Base-by-base conservation (phyloP, 2,113 vertebrate species). In the Carassius auratus region DNA sequence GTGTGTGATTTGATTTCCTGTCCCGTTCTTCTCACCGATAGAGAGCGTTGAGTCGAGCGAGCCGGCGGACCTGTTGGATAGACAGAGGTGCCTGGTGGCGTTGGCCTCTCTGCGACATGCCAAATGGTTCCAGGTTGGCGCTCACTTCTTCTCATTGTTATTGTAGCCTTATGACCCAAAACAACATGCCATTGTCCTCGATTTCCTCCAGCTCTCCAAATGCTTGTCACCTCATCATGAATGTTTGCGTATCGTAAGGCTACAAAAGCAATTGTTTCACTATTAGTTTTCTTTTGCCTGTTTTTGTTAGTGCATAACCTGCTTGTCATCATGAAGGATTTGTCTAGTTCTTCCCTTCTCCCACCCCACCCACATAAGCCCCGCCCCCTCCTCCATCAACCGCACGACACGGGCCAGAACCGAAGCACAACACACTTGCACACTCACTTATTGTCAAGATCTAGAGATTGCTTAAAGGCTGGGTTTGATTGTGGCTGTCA, bases 91-190 rank as follows among this genome's bases (percentile, higher is more conserved):
- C 96, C 97, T 99, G 94, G 96, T 97, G 90, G 98, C 98, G 95
- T 97, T 99, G 98, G 98, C 98, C 95, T 98, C 98, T 95, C 98
- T 99, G 94, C 97, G 98, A 96, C 98, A 99, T 97, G 96, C 98
- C 96, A 99, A 99, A 96, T 99, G 98, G 98, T 99, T 99, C 96
- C 98, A 99, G 98, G 98, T 99, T 97, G 96, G 98, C 97, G 94
- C 93, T 97, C 96, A 95, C 94, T 97, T 96, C 93, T 94, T 97
- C 93, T 96, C 94, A 93, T 94, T 96, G 94, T 97, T 95, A 92
- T 92, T 96, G 94, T 96, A 97, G 95, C 95, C 95, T 96, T 95
- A 90, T 83, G 91, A 96, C 8, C 66, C 15, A 74, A 75, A 80
- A 80, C 2, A 30, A 79, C 83, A 81, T 55, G 83, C 57, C 71